Evolutionary conservation across 2,113 vertebrate genomes (phyloP), one percentile per base, ranked within the genome.

Genomic region (Oceanites oceanicus): DNA sequence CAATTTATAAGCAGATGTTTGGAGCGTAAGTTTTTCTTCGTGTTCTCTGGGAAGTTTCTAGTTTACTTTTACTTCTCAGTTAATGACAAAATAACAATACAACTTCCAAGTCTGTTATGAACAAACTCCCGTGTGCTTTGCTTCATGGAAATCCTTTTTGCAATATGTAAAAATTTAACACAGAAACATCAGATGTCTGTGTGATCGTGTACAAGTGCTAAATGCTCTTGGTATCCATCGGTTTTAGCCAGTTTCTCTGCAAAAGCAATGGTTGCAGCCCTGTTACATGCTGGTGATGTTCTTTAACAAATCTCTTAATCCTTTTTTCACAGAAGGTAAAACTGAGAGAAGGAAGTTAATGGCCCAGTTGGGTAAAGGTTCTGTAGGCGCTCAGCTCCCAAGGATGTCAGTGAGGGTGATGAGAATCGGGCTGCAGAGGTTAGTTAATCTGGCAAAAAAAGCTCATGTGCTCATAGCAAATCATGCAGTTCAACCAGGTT

Each of bases 1-100:
- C 74, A 34, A 58, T 95, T 70, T 72, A 19, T 88, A 63, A 93
- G 75, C 90, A 92, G 94, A 87, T 95, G 75, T 94, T 94, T 17
- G 13, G 65, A 71, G 55, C 10, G 1, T 73, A 72, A 62, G 81
- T 71, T 78, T 92, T 86, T 36, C 85, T 92, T 84, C 76, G 52
- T 67, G 44, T 81, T 90, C 55, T 63, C 61, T 65, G 52, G 55
- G 10, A 95, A 84, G 72, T 81, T 86, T 67, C 73, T 94, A 0
- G 47, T 81, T 83, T 75, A 13, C 42, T 79, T 65, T 44, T 73
- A 40, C 40, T 61, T 95, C 75, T 88, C 74, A 19, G 55, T 47
- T 88, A 89, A 80, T 67, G 56, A 44, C 65, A 80, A 50, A 92
- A 38, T 58, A 81, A 56, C 62, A 50, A 3, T 26, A 3, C 55